Evolutionary conservation across 2,797 vertebrate species (phyloP), one percentile per base, ranked within the genome.

Genomic region (Rhabdophis nuchalis): DNA sequence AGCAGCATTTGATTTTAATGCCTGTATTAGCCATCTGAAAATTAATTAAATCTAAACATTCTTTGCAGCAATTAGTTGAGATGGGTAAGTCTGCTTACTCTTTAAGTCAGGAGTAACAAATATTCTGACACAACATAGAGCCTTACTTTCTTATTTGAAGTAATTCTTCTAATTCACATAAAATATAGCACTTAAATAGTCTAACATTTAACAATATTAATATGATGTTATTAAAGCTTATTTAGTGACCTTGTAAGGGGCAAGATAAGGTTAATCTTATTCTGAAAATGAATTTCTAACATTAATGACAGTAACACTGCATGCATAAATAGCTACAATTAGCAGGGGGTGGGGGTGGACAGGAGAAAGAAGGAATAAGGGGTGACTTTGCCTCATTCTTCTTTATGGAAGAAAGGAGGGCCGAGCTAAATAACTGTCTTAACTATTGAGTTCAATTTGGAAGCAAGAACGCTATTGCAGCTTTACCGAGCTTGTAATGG

Each of bases 1-100:
- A 90, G 1, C 1, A 23, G 16, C 23, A 10, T 72, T 88, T 93
- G 56, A 86, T 12, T 46, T 87, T 87, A n/a, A 60, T 3, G 0
- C 88, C 23, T 60, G 72, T 57, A 89, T 50, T 85, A 90, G 89
- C 50, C 14, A 87, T 68, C 91, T 61, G 92, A 54, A 92, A 90
- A 93, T 90, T 90, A 92, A 89, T 85, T 53, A 1, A 92, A 46
- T 87, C 94, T 93, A 92, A 92, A 94, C 93, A 96, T 94, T 41
- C 91, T 93, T 94, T 96, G 92, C 93, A 95, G 95, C 92, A 92
- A 95, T 95, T 93, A 91, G 93, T 95, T 92, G 92, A 92, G 94
- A 94, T 94, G 95, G 92, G 94, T 92, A 90, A 89, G 82, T 86
- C 91, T 95, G 94, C 90, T 93, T 86, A 93, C 93, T 94, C 91